Evolutionary conservation across 2,113 vertebrate genomes (phyloP).

Genomic region (Bufo bufo): DNA sequence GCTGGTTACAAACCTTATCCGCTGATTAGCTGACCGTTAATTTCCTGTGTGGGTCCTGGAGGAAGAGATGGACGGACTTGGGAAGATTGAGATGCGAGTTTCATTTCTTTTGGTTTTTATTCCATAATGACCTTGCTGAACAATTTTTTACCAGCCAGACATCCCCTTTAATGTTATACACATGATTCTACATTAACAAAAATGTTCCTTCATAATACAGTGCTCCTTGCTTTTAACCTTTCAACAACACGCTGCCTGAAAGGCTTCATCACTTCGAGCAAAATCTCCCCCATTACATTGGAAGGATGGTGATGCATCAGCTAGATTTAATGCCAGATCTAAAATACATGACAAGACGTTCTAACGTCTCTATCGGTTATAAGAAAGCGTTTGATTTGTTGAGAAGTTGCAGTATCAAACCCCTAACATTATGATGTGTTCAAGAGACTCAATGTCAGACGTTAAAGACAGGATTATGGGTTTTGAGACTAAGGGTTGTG

Average conservation of each 20-base stretch:
- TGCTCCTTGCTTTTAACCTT: background rate
- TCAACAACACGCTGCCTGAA: background rate
- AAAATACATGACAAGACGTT: slow-evolving; percentile 33
- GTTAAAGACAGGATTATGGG: slow-evolving; percentile 36
- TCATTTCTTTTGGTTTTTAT: too few species aligned
- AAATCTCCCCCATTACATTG: slow-evolving; percentile 3
- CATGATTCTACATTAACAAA: background rate
- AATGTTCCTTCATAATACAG: background rate
- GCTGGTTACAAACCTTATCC: too few species aligned
- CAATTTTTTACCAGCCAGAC: too few species aligned
- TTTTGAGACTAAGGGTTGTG: slow-evolving; percentile 41
- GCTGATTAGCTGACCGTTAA: too few species aligned
- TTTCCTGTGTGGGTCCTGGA: too few species aligned
- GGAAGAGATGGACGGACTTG: too few species aligned
- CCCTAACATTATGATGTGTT: slow-evolving; percentile 30
- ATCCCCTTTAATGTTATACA: background rate
- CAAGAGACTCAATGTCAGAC: slow-evolving; percentile 30
- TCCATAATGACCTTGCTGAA: too few species aligned
- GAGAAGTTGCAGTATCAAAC: slow-evolving; percentile 33
- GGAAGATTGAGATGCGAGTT: too few species aligned
- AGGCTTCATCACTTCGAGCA: slow-evolving; percentile 14
- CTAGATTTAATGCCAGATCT: slow-evolving; percentile 36
- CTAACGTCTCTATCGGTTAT: slow-evolving; percentile 34
- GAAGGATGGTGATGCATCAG: slow-evolving; percentile 28
- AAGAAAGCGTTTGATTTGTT: slow-evolving; percentile 45